These are phyloP conservation scores for Phortica okadai DNA, from an alignment of 2,888 invertebrate genomes.

Conservation along the genomic window DNA sequence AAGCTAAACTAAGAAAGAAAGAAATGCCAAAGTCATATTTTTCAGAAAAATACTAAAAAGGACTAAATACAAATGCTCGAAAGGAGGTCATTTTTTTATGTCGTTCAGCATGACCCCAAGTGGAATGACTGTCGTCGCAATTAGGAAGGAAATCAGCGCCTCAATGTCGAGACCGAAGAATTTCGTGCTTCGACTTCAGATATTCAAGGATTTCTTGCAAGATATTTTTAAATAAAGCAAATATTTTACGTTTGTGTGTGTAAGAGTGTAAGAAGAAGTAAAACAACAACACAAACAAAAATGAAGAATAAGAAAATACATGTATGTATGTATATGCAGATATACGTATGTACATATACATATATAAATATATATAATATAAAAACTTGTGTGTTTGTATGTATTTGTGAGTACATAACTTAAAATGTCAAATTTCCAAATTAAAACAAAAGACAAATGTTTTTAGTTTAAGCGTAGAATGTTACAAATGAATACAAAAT, in stretches of 20 bases:
- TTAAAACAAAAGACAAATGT: conserved; percentile 1
- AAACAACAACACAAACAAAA: conserved; percentile 38
- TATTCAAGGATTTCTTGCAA: neutral
- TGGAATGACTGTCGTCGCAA: neutral
- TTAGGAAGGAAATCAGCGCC: neutral
- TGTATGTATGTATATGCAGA: neutral
- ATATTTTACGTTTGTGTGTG: neutral
- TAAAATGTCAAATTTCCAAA: neutral
- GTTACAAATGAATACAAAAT: neutral
- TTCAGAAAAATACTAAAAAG: conserved; percentile 62
- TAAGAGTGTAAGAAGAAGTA: neutral
- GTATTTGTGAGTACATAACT: neutral
- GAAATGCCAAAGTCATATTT: conserved; percentile 69
- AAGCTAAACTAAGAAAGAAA: conserved; percentile 35
- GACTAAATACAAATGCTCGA: conserved; percentile 46
- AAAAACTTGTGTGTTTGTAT: neutral
- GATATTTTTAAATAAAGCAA: neutral
- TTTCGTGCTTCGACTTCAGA: neutral
- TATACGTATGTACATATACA: conserved; percentile 40
- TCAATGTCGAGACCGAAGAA: neutral
- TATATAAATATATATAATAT: conserved; percentile 22
- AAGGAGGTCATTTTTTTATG: neutral
- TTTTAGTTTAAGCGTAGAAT: conserved; percentile 14
- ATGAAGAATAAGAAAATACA: conserved; percentile 10
- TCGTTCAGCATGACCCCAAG: neutral